These are phyloP conservation scores for Xylophagus ater DNA, from an alignment of 2,888 invertebrate species.

Conservation along the genomic window DNA sequence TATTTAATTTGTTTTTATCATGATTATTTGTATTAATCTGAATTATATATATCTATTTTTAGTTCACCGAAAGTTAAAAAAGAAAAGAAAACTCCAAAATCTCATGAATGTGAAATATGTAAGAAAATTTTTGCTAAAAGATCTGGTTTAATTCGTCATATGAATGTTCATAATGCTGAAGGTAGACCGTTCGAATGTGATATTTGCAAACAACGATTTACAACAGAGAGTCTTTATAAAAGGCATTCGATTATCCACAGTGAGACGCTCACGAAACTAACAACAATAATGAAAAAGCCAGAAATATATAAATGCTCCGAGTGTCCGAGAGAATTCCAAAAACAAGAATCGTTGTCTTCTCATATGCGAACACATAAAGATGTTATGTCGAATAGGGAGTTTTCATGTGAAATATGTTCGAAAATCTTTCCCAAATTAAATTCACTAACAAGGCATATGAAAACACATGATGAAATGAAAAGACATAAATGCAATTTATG, in stretches of 20 bases:
- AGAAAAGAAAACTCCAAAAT: constrained; percentile 13
- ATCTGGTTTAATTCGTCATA: constrained; percentile 35
- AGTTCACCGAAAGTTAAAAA: constrained; percentile 23
- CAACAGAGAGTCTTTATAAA: constrained; percentile 23
- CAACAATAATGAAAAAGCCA: constrained; percentile 6
- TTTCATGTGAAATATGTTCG: constrained; percentile 40
- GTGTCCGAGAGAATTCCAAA: constrained; percentile 43
- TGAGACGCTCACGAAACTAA: constrained; percentile 6
- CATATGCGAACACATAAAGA: constrained; percentile 34
- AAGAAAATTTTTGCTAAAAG: constrained; percentile 40
- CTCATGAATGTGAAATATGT: constrained; percentile 38
- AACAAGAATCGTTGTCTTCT: constrained; percentile 41
- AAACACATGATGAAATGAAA: constrained; percentile 43
- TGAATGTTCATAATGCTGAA: constrained; percentile 22
- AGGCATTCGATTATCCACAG: constrained; percentile 27
- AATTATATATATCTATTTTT: too few relatives aligned
- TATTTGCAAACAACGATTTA: constrained; percentile 23
- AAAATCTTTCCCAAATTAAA: constrained; percentile 39
- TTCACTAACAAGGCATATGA: constrained; percentile 41
- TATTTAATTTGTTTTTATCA: too few relatives aligned
- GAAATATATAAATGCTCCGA: constrained; percentile 38
- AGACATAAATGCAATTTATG: constrained; percentile 46
- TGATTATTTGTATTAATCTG: too few relatives aligned
- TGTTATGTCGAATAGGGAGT: constrained; percentile 21
- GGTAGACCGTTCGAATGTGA: constrained; percentile 26